phyloP scores from a whole-genome alignment of 2,113 vertebrate genomes.

The Aythya baeri region DNA sequence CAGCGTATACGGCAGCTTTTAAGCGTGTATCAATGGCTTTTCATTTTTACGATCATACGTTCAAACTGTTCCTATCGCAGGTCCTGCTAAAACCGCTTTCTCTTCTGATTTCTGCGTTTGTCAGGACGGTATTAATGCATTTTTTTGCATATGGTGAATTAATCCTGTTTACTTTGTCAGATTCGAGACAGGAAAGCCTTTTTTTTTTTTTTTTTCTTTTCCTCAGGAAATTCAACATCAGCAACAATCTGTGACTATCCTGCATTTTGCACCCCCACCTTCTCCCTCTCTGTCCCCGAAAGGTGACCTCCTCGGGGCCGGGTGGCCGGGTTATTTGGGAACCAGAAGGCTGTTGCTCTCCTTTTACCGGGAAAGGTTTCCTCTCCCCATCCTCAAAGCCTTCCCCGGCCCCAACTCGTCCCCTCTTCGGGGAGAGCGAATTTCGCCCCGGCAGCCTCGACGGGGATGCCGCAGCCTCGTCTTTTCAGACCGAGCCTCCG shows the following conservation, averaged over 20 bases:
- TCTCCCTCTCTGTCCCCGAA: background rate
- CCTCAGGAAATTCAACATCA: conserved; percentile 53
- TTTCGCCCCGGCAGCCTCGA: conserved; percentile 21
- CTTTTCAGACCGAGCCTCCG: conserved; percentile 32
- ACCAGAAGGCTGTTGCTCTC: background rate
- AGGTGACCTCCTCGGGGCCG: conserved; percentile 1
- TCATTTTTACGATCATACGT: conserved; percentile 47
- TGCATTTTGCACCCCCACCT: background rate
- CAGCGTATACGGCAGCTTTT: conserved; percentile 39
- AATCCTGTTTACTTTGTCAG: conserved; percentile 67
- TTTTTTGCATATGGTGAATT: conserved; percentile 50
- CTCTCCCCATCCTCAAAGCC: background rate
- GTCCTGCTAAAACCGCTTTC: conserved; percentile 37
- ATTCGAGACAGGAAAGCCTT: conserved; percentile 50
- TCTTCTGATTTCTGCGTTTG: conserved; percentile 33
- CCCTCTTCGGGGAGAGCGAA: conserved; percentile 33
- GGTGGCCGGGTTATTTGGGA: background rate
- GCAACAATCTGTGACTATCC: background rate
- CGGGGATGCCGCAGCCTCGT: conserved; percentile 33
- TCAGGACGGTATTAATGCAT: conserved; percentile 22
- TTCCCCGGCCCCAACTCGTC: background rate
- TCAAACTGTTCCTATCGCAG: conserved; percentile 18
- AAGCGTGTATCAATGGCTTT: conserved; percentile 30
- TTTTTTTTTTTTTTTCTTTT: background rate
- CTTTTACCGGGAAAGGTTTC: background rate